Base-by-base conservation (phyloP, 2,797 vertebrate species). In the Dermochelys coriacea region DNA sequence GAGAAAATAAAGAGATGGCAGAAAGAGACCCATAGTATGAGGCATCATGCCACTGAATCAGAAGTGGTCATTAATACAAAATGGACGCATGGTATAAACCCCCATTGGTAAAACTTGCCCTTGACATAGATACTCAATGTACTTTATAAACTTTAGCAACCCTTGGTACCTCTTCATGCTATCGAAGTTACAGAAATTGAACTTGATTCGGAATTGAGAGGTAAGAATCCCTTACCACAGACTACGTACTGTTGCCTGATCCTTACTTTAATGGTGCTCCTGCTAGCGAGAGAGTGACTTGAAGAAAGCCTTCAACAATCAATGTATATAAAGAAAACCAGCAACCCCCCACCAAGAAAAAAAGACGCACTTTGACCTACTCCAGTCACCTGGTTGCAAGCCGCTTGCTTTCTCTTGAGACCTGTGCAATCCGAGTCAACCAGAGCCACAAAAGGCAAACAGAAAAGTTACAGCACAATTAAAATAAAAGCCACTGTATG, bases 381-480 rank as follows among this genome's bases (percentile, higher is more conserved):
- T 95, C 87, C 68, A 74, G 87, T 91, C 94, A 96, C 87, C 89
- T 90, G 79, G 87, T 86, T 75, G 77, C 84, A 94, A 91, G 91
- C 23, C 0, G 0, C 80, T 81, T 82, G 74, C 93, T 90, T 82
- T 79, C 86, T 59, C 89, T 77, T 10, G 21, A 93, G 91, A 80
- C 29, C 54, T 37, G 21, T 16, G 34, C 83, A 50, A 89, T 93
- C 74, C 27, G 31, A 90, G 88, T 81, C 93, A 93, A n/a, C 84
- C 95, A 91, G 89, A 81, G 84, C 82, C 93, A 86, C 91, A 86
- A 86, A 96, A 94, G 90, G 89, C 88, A 87, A 82, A n/a, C 86
- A 91, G 88, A 93, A 84, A 93, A 90, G 68, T 88, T 96, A 96
- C 74, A 94, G 84, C 19, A 89, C 94, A 95, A 96, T 97, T 96